Base-by-base conservation (phyloP, 2,113 vertebrate species). In the Marmota flaviventris region DNA sequence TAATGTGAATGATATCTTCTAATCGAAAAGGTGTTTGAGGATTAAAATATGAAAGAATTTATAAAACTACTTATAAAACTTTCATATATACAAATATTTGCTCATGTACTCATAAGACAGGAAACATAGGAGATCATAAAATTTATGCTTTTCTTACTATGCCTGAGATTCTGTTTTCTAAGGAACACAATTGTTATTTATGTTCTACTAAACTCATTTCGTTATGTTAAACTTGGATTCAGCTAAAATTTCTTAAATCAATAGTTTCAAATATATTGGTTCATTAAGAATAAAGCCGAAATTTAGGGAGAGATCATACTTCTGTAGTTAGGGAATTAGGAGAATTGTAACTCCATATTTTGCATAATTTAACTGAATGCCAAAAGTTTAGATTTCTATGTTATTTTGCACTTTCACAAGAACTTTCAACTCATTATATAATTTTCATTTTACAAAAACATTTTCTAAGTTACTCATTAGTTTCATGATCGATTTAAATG, bases 21-120 rank as follows among this genome's bases (percentile, higher is more conserved):
- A 25, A 72, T 25, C 70, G 42, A 97, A 63, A 85, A 91, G 22
- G 13, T 56, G 9, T 65, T 91, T 75, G 48, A 86, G 9, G 8
- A 89, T 91, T 95, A 93, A 91, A 93, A 88, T 76, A 73, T 53
- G 42, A 93, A 73, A 34, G 32, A 65, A 22, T 63, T 93, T 96
- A 48, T 58, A 81, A 83, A 73, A 34, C 20, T 70, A 14, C 61
- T 91, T 96, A 39, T 67, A 81, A 83, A 82, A 91, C n/a, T 84
- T 92, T 85, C 16, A 81, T 51, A 45, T 73, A 51, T 45, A 37
- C 14, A 94, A 84, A 78, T 86, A 67, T 8, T 25, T 61, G 20
- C 25, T 85, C 2, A 34, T 25, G 69, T 67, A 61, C 1, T 70
- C 81, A 63, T 67, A 88, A 81, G 25, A 25, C 5, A 45, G 27